Evolutionary conservation across 2,113 vertebrate species (phyloP), one percentile per base, ranked within the genome.

Genomic region (Dinomys branickii): DNA sequence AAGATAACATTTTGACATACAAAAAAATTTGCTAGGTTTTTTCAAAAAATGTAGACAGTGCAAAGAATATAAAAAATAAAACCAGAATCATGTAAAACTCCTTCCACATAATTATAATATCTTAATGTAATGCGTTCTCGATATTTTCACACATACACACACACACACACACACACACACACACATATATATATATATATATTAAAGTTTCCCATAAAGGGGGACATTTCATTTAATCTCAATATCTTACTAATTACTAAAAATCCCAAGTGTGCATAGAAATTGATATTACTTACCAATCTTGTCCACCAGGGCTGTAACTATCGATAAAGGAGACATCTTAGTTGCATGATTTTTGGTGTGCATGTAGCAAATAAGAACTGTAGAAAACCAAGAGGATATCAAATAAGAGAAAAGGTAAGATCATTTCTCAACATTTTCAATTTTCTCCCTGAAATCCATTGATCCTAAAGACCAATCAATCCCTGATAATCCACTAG

Each of bases 251-350:
- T 41, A 85, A 92, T 71, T 93, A 96, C 44, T 95, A 93, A 97
- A 92, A 97, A 82, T 91, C 80, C 11, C 84, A 96, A 88, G 44
- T 35, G 90, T 44, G 82, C 44, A 88, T 0, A 97, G 22, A 90
- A 77, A 33, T 91, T 58, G 89, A 90, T 13, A 85, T 30, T 22
- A 95, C 98, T 98, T 98, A 99, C 99, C 99, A 83, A 99, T 99
- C 98, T 99, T 99, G 98, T 99, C 99, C 97, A 99, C 99, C 97
- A 99, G 98, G 78, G 99, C 99, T 35, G 99, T 99, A 98, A 99
- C 99, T 88, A 99, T 99, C 11, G 99, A 99, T 97, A 99, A 98
- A 83, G 99, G 99, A 86, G 99, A 99, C 92, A 95, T 99, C 77
- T 98, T 98, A 96, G 98, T 96, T 0, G 82, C 97, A 1, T 98